A percentile compares a stretch with the other conserved stretches of the same genome.
Conservation (phyloP, 2,113 vertebrate species). For the Aegithalos caudatus region DNA sequence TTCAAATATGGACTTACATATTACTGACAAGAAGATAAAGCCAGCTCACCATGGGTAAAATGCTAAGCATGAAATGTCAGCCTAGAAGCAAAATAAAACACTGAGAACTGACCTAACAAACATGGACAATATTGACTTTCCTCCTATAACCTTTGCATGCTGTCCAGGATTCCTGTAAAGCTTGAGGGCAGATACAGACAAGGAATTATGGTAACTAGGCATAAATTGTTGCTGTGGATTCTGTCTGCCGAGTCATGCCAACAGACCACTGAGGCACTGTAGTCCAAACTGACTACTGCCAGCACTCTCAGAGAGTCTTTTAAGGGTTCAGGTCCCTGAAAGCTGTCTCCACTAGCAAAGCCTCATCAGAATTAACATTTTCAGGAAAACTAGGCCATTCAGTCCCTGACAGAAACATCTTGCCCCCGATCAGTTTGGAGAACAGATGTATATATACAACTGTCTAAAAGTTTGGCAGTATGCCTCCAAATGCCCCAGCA, state of each 20-base stretch:
- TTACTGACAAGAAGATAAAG: not conserved
- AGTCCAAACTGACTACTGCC: not conserved
- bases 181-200: not conserved
- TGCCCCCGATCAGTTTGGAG: not conserved
- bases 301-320: not conserved
- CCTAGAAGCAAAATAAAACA: not conserved
- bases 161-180: not conserved
- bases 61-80: not conserved
- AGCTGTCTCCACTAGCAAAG: not conserved
- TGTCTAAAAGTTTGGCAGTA: not conserved
- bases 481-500: not conserved
- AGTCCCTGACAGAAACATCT: not conserved
- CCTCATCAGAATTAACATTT: not conserved
- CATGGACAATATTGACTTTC: not conserved
- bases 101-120: not conserved
- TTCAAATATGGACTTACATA: rapidly evolving
- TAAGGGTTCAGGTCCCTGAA: not conserved
- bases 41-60: not conserved
- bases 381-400: not conserved
- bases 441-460: not conserved
- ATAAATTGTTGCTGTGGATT: not conserved
- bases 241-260: not conserved
- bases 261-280: not conserved
- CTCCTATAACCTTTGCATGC: not conserved
- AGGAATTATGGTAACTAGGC: not conserved